These are phyloP conservation scores for Anastatus disparis DNA, from an alignment of 1,140 invertebrate genomes.

Conservation along the genomic window DNA sequence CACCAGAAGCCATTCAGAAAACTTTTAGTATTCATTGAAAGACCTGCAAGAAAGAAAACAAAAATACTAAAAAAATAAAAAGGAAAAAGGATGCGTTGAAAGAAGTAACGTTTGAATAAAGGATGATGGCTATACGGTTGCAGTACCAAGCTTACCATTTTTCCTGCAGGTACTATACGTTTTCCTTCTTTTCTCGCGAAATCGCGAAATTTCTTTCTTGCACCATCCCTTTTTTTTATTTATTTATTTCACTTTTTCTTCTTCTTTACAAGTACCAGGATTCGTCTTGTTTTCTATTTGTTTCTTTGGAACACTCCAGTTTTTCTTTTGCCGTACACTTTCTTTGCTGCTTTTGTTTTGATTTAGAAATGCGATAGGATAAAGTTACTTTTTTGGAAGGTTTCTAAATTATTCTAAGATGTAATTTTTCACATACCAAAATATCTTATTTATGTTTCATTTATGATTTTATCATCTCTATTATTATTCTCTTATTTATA, in stretches of 20 bases:
- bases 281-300: neutral
- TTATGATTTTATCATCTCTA: no score
- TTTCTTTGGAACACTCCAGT: neutral
- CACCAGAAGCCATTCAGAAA: conserved; percentile 52
- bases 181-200: neutral
- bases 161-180: neutral
- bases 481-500: no score
- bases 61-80: neutral
- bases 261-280: neutral
- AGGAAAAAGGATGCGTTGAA: conserved; percentile 52
- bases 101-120: conserved; percentile 59
- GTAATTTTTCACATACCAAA: no score
- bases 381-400: no score
- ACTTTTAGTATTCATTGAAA: conserved; percentile 65
- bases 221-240: no score
- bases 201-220: conserved; percentile 20
- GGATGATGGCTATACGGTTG: conserved; percentile 44
- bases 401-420: no score
- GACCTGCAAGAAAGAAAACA: conserved; percentile 47
- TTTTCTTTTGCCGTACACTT: neutral
- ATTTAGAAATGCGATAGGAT: neutral
- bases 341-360: neutral
- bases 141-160: conserved; percentile 9
- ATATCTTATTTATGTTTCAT: no score
- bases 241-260: conserved; percentile 2